These are phyloP conservation scores for Microcaecilia unicolor DNA, from an alignment of 2,797 vertebrate genomes.

Conservation along the genomic window DNA sequence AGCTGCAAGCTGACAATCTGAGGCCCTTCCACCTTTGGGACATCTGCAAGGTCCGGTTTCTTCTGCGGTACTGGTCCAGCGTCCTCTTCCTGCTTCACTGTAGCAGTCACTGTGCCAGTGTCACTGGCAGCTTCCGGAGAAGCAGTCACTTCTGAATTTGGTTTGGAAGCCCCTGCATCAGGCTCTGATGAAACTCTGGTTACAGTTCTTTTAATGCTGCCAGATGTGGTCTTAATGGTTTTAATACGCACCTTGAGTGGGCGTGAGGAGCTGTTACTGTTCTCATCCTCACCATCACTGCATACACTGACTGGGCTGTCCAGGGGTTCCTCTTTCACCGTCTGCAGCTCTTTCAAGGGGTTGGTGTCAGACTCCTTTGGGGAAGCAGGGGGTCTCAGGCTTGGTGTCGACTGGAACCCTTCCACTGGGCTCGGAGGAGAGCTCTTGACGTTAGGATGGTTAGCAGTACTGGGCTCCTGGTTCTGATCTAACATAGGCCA, in stretches of 20 bases:
- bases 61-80: neutral
- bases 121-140: conserved; percentile 10
- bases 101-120: rapidly evolving
- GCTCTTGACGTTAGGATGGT: conserved; percentile 49
- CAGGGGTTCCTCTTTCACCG: conserved; percentile 17
- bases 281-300: conserved; percentile 57
- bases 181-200: conserved; percentile 59
- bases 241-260: conserved; percentile 90
- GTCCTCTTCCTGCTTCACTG: neutral
- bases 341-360: conserved; percentile 23
- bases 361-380: conserved; percentile 13
- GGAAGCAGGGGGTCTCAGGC: conserved; percentile 3
- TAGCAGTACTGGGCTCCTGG: conserved; percentile 37
- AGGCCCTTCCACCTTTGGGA: conserved; percentile 6
- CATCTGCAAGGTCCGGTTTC: neutral
- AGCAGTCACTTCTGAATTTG: conserved; percentile 11
- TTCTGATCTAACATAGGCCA: conserved; percentile 4
- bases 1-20: conserved; percentile 53
- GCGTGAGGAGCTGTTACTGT: conserved; percentile 68
- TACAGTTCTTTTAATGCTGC: conserved; percentile 72
- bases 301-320: conserved; percentile 22
- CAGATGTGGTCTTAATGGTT: conserved; percentile 80
- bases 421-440: conserved; percentile 50
- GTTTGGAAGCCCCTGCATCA: conserved; percentile 10
- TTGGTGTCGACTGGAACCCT: neutral